Evolutionary conservation across 2,113 vertebrate species (phyloP), one percentile per base, ranked within the genome.

Genomic region (Arvicanthis niloticus): DNA sequence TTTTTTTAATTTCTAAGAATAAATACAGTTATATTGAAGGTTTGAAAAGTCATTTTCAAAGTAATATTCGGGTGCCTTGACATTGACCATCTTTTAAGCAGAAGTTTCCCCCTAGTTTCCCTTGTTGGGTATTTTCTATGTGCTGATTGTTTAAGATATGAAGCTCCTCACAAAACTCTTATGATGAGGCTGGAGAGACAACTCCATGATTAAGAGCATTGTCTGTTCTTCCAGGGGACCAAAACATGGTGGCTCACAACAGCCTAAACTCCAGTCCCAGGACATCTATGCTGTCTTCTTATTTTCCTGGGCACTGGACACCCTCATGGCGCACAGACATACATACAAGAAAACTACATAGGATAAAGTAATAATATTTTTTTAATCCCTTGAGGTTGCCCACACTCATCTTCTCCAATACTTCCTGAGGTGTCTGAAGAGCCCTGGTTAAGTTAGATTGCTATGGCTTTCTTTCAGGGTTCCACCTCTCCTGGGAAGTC

Each of bases 31-130:
- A 90, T 82, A 89, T 45, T 80, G 68, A 75, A 95, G 4, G 0
- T 42, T n/a, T 94, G 76, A 21, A 87, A 67, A 89, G 17, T 92
- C 26, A 87, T 68, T 31, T 95, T 90, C 60, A 80, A 37, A 78
- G 53, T 77, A 51, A 51, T 84, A 91, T 62, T 88, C 8, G 73
- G 78, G n/a, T 60, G 56, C 53, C 21, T 26, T 78, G 31, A 62
- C 70, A 58, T 51, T 58, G 76, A 29, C 22, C 13, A 45, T 8
- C 48, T 70, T 76, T 45, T 48, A 72, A 68, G 65, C 82, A 77
- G 40, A 81, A 80, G 77, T 60, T 40, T 11, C 78, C 31, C 80
- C 37, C 80, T n/a, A 45, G 4, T 6, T 82, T 26, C 31, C 48
- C 53, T 91, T 80, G 19, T 10, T 34, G 22, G 91, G 0, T 42